phyloP scores from a whole-genome alignment of 2,113 vertebrate species.

The Mobula hypostoma region DNA sequence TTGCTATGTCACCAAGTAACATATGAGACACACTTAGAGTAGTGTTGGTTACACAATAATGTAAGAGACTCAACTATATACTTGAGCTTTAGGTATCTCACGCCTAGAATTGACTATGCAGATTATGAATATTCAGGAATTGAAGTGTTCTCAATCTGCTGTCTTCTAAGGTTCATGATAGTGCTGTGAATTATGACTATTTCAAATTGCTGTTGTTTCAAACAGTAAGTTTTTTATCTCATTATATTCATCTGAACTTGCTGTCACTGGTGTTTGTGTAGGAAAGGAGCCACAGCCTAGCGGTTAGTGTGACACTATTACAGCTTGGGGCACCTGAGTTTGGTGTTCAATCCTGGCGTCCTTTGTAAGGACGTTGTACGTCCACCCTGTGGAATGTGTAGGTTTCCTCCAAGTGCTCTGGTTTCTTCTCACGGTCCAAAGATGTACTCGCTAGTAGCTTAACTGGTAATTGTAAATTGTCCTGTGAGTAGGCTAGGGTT shows the following conservation, averaged over 20 bases:
- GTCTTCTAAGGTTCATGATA: not conserved
- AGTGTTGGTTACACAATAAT: not conserved
- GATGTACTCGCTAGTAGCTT: too few species aligned
- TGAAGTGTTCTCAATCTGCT: not conserved
- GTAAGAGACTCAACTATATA: not conserved
- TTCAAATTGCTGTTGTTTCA: not conserved
- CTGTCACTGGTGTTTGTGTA: not conserved
- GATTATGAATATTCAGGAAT: not conserved
- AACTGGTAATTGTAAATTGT: too few species aligned
- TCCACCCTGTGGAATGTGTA: too few species aligned
- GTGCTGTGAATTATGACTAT: not conserved
- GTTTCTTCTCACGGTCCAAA: too few species aligned
- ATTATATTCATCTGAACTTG: not conserved
- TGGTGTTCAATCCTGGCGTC: too few species aligned
- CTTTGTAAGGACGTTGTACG: too few species aligned
- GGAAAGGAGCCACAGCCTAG: too few species aligned
- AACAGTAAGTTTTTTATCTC: not conserved
- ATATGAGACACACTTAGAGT: constrained; percentile 14
- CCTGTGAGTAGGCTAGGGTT: too few species aligned
- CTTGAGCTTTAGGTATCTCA: not conserved
- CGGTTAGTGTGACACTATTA: too few species aligned
- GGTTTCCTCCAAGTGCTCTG: too few species aligned
- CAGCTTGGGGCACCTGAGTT: too few species aligned
- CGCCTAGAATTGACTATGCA: not conserved
- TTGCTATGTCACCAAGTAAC: not conserved